Conservation (phyloP, 2,113 vertebrate species). For the Ailuropoda melanoleuca region DNA sequence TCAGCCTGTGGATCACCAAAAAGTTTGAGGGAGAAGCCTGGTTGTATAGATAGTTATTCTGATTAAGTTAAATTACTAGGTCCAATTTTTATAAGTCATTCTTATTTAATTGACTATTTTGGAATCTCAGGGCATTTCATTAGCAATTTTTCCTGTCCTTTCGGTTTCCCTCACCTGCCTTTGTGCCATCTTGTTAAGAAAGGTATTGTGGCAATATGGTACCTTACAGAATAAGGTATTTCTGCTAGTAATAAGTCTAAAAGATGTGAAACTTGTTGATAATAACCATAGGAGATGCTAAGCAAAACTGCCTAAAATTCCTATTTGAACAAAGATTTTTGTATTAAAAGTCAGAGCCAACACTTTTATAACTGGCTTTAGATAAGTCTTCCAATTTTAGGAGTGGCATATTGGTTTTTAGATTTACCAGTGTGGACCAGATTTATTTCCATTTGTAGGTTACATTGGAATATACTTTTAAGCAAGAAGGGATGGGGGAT, state of each 20-base stretch:
- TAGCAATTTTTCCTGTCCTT: neutral
- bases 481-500: neutral
- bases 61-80: neutral
- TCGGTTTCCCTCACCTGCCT: neutral
- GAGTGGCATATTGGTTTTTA: neutral
- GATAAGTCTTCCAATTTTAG: neutral
- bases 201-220: neutral
- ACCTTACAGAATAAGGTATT: neutral
- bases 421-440: neutral
- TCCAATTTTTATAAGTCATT: neutral
- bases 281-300: neutral
- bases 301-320: neutral
- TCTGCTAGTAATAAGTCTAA: neutral
- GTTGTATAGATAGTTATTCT: neutral
- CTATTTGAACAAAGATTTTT: slow-evolving; percentile 9
- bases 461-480: neutral
- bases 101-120: neutral
- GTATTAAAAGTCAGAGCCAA: slow-evolving; percentile 6
- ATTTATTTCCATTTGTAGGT: slow-evolving; percentile 15
- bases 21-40: neutral
- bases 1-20: neutral
- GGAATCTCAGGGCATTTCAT: slow-evolving; percentile 6
- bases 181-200: neutral
- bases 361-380: neutral
- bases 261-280: neutral